Evolutionary conservation across 2,797 vertebrate species (phyloP).

Genomic region (Pseudopleuronectes americanus): DNA sequence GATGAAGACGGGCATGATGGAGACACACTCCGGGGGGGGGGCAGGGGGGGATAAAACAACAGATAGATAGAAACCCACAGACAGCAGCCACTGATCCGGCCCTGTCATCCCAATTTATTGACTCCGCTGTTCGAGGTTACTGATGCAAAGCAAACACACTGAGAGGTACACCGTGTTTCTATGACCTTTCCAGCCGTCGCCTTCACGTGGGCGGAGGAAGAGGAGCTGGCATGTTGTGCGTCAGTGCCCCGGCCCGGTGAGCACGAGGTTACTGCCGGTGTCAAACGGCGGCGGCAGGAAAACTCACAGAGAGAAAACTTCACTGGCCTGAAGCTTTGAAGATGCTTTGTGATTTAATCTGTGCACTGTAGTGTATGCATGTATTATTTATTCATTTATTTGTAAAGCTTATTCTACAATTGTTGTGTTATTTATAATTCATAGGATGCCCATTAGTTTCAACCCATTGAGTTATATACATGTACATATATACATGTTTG

Average conservation of each 20-base stretch:
- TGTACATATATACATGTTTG: too few relatives aligned
- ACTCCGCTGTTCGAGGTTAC: slow-evolving; percentile 37
- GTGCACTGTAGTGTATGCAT: too few relatives aligned
- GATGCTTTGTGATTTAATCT: background rate
- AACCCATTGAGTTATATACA: too few relatives aligned
- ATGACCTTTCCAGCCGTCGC: slow-evolving; percentile 65
- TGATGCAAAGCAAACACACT: slow-evolving; percentile 41
- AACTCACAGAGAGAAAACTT: background rate
- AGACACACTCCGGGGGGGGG: slow-evolving; percentile 18
- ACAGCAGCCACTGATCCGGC: slow-evolving; percentile 55
- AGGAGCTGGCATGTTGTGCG: slow-evolving; percentile 42
- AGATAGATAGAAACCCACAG: slow-evolving; percentile 53
- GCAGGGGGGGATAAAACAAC: slow-evolving; percentile 29
- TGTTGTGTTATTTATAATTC: too few relatives aligned
- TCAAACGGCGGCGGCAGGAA: background rate
- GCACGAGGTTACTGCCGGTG: slow-evolving; percentile 30
- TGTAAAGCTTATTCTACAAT: too few relatives aligned
- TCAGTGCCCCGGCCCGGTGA: slow-evolving; percentile 22
- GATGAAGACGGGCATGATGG: slow-evolving; percentile 68
- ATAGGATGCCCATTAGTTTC: too few relatives aligned
- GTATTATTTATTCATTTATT: too few relatives aligned
- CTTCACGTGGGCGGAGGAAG: slow-evolving; percentile 44
- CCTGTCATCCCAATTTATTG: slow-evolving; percentile 69
- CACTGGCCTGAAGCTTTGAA: background rate
- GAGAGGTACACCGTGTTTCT: slow-evolving; percentile 54